These are phyloP conservation scores for Lophius americanus DNA, from an alignment of 2,797 vertebrate species.

Conservation along the genomic window DNA sequence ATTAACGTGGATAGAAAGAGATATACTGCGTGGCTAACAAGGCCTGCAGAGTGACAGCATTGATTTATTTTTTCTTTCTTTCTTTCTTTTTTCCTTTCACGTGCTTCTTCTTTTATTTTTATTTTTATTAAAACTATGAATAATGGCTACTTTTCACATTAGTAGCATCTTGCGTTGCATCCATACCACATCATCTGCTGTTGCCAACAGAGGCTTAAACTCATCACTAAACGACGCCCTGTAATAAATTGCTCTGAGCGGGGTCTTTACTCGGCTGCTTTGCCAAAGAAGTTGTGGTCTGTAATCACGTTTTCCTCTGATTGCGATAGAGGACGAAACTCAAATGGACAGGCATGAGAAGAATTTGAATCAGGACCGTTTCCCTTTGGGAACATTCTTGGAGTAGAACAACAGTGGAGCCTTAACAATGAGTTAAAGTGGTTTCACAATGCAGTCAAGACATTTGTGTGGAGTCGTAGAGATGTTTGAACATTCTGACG, in stretches of 20 bases:
- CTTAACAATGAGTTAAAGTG: no score
- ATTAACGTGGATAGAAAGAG: conserved; percentile 31
- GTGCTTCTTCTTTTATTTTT: conserved; percentile 3
- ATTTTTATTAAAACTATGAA: neutral
- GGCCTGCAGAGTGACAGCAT: conserved; percentile 19
- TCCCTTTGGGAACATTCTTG: no score
- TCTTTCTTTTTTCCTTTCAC: neutral
- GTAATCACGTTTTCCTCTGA: conserved; percentile 48
- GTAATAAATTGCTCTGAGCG: conserved; percentile 7
- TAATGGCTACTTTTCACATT: neutral
- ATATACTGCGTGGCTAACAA: conserved; percentile 22
- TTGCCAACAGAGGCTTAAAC: conserved; percentile 13
- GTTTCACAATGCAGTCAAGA: no score
- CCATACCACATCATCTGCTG: conserved; percentile 5
- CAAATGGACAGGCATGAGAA: conserved; percentile 43
- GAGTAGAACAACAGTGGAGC: no score
- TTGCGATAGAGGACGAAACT: conserved; percentile 46
- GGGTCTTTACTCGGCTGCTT: conserved; percentile 22
- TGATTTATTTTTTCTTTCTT: neutral
- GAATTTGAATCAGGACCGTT: conserved; percentile 69
- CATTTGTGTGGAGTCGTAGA: no score
- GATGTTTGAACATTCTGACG: no score
- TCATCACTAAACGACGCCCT: conserved; percentile 27
- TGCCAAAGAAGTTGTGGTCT: neutral
- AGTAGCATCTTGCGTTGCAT: conserved; percentile 2